These are phyloP conservation scores for Clarias pachynema DNA, from an alignment of 2,797 vertebrate species.

Conservation along the genomic window DNA sequence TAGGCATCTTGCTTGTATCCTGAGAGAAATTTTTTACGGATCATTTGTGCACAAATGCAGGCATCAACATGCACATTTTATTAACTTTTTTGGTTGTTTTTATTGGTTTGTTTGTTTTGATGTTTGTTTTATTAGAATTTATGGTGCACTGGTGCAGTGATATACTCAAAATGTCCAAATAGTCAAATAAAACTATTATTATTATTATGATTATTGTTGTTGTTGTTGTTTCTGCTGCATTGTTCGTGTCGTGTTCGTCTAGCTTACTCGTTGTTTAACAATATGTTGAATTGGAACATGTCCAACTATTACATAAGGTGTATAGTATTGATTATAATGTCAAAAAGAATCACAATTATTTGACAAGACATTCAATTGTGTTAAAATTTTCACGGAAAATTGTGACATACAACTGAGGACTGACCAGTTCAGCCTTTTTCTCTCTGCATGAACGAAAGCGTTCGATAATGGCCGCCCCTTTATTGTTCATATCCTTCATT, in stretches of 20 bases:
- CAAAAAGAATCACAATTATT: conserved; percentile 26
- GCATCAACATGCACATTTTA: not conserved
- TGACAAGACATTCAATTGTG: conserved; percentile 17
- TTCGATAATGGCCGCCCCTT: conserved; percentile 85
- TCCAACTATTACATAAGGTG: conserved; percentile 37
- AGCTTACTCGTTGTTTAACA: conserved; percentile 3
- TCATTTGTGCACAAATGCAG: not conserved
- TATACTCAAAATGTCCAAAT: not conserved
- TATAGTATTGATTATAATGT: conserved; percentile 42
- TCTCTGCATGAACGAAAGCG: conserved; percentile 38
- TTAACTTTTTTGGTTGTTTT: not conserved
- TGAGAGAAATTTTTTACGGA: not conserved
- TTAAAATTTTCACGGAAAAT: conserved; percentile 41
- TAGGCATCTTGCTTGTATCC: not conserved
- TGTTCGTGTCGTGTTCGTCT: not conserved
- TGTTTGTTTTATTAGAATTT: not conserved
- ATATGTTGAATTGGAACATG: not conserved
- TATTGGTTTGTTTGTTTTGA: not conserved
- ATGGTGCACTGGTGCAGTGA: not conserved
- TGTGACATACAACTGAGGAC: not conserved
- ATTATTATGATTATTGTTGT: not conserved
- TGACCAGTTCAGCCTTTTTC: conserved; percentile 23
- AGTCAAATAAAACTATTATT: not conserved
- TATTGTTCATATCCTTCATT: conserved; percentile 76
- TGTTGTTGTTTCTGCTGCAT: not conserved